phyloP scores from a whole-genome alignment of 2,113 vertebrate species.

The Onychostoma macrolepis region DNA sequence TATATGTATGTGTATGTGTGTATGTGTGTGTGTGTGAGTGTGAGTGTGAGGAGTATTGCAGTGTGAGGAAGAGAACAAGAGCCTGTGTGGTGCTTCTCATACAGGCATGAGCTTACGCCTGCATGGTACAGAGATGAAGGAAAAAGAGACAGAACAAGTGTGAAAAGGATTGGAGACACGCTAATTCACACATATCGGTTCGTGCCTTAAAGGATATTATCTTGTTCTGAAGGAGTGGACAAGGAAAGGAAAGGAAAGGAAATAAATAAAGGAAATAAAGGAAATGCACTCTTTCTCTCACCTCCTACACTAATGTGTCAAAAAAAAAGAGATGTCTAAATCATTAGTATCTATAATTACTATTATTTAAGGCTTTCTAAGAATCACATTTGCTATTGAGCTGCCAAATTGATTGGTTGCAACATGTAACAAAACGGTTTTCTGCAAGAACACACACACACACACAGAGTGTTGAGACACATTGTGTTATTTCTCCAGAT shows the following conservation, averaged over 20 bases:
- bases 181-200: background rate
- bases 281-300: background rate
- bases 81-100: background rate
- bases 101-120: conserved; percentile 14
- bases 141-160: conserved; percentile 65
- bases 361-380: background rate
- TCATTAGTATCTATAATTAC: background rate
- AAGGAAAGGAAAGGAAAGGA: background rate
- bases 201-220: conserved; percentile 22
- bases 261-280: background rate
- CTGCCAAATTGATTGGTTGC: conserved; percentile 15
- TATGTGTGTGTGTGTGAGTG: conserved; percentile 1
- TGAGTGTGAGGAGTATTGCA: background rate
- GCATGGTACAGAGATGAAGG: conserved; percentile 43
- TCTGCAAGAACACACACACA: conserved; percentile 3
- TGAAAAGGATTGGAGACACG: conserved; percentile 65
- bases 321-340: conserved; percentile 16
- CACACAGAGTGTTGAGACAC: background rate
- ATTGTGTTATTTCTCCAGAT: conserved; percentile 23
- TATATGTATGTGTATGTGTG: background rate
- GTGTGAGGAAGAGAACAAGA: background rate
- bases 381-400: background rate
- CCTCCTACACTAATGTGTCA: conserved; percentile 19
- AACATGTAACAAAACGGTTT: conserved; percentile 18
- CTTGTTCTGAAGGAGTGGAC: conserved; percentile 12